phyloP scores from a whole-genome alignment of 2,113 vertebrate species.

The Gambusia affinis region DNA sequence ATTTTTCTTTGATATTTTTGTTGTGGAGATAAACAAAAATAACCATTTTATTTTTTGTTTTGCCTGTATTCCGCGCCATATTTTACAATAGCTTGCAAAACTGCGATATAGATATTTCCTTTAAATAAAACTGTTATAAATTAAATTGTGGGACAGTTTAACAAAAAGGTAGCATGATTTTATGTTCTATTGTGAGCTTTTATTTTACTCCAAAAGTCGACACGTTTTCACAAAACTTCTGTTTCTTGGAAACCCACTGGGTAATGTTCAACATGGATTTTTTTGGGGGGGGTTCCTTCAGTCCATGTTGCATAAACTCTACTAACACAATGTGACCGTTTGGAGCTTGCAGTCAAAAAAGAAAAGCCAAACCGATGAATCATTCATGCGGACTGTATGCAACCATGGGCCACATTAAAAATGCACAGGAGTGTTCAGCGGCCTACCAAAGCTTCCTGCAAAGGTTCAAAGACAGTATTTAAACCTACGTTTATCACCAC shows the following conservation, averaged over 20 bases:
- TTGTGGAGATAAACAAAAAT: no score
- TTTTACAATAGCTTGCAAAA: no score
- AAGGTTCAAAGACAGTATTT: conserved; percentile 7
- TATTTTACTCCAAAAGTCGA: not conserved
- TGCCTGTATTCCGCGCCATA: no score
- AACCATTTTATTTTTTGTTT: no score
- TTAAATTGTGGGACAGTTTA: no score
- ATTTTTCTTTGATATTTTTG: no score
- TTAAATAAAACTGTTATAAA: no score
- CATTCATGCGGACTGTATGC: conserved; percentile 45
- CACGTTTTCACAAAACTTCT: not conserved
- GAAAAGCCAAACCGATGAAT: conserved; percentile 49
- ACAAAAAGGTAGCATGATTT: no score
- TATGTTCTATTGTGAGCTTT: not conserved
- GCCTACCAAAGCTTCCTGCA: conserved; percentile 11
- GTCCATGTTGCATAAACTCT: not conserved
- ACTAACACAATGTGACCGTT: conserved; percentile 23
- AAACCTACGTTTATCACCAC: not conserved
- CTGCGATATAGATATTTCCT: no score
- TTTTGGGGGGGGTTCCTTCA: no score
- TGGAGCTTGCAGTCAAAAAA: conserved; percentile 31
- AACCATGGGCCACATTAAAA: conserved; percentile 52
- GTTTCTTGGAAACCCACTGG: not conserved
- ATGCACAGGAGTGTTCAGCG: conserved; percentile 42
- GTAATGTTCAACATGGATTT: not conserved